Evolutionary conservation across 2,888 invertebrate genomes (phyloP), one percentile per base, ranked within the genome.

Genomic region (Adelphocoris suturalis): DNA sequence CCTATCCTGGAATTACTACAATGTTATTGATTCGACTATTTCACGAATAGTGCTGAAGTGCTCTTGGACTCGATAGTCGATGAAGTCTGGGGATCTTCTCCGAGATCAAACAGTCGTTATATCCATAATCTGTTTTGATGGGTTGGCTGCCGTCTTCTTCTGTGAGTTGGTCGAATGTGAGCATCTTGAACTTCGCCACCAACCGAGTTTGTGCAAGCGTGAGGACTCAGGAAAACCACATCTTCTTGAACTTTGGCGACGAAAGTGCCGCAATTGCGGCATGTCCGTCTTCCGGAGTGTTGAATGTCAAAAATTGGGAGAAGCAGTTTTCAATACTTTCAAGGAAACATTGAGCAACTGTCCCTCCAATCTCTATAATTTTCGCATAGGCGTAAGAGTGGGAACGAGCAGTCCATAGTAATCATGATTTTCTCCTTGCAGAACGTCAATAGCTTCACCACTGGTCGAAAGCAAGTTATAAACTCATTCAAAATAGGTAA

Each of bases 401-500:
- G 80, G 76, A 16, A 86, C 48, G n/a, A 80, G 16, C 19, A 23
- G 23, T 28, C 90, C 90, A 80, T 80, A 80, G 47, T 86, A 90
- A 46, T 57, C 68, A 27, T 48, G 12, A 37, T 48, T 90, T 61
- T 90, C 86, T n/a, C 80, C 76, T 61, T 87, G 86, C 14, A 90
- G 76, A 48, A 82, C 85, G 75, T 89, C 91, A 47, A 90, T 12
- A 23, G 91, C 90, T 46, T 89, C 57, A 75, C 86, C 84, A 89
- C 78, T 81, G 89, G 90, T 57, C 47, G 52, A 57, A 80, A 68
- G 57, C 89, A 90, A 80, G 23, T 78, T 28, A 90, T 55, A 90
- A 78, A 80, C 61, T 90, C 86, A 23, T 88, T 61, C 37, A 90
- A 87, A 28, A n/a, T n/a, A n/a, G n/a, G n/a, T 90, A 90, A n/a